A percentile compares a stretch with the other conserved stretches of the same genome.
Conservation (phyloP, 2,113 vertebrate genomes). For the Chionis minor region DNA sequence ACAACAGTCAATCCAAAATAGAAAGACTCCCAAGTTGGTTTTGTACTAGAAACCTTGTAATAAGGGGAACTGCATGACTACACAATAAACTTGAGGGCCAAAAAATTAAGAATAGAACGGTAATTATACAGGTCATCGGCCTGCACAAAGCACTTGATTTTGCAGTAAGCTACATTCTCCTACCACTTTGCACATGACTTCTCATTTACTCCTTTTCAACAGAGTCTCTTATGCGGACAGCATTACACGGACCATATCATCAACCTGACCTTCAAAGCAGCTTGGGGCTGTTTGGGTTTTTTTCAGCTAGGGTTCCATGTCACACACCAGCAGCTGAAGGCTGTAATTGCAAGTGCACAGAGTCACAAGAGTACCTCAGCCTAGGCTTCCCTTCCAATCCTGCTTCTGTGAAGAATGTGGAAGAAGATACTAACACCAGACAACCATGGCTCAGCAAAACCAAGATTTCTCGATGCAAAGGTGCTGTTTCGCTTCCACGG, state of each 20-base stretch:
- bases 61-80: not conserved
- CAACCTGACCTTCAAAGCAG: not conserved
- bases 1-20: not conserved
- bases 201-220: not conserved
- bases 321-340: not conserved
- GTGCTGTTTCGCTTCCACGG: not conserved
- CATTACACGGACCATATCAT: rapidly evolving
- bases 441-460: not conserved
- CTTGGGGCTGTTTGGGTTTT: not conserved
- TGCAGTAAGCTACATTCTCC: not conserved
- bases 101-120: not conserved
- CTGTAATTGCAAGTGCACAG: not conserved
- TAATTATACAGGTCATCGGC: not conserved
- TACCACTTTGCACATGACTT: not conserved
- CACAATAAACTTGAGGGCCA: not conserved
- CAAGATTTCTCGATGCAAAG: not conserved
- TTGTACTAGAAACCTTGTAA: not conserved
- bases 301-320: not conserved
- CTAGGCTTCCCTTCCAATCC: not conserved
- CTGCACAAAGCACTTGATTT: not conserved
- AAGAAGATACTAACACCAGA: not conserved
- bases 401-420: not conserved
- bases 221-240: not conserved
- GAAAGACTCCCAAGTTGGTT: not conserved
- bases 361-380: not conserved